Evolutionary conservation across 2,888 invertebrate species (phyloP), one percentile per base, ranked within the genome.

Genomic region (Ellobium chinense): DNA sequence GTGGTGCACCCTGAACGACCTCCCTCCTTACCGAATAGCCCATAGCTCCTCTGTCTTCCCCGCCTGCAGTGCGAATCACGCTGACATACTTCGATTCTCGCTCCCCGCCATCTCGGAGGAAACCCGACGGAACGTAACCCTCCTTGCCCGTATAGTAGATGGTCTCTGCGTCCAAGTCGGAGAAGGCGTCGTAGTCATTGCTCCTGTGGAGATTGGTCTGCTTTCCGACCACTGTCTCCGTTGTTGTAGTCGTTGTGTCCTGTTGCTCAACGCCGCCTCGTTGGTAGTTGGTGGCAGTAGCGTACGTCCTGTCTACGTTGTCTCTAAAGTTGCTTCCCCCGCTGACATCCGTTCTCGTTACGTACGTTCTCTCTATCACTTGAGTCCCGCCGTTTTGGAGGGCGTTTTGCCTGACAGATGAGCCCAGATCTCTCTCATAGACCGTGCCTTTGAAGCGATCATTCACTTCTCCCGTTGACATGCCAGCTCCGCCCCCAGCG

Each of bases 61-160:
- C 63, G 46, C 12, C 14, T 2, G 1, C 31, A 14, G 24, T 60
- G 37, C 46, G 31, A 9, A 24, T 14, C 2, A 31, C 7, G 1
- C 7, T 34, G 1, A 1, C 31, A n/a, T 56, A 31, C 27, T 3
- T 5, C 14, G 27, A 9, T 4, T 27, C 34, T 63, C 24, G 12
- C 66, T 34, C 36, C 1, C 14, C 36, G 9, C 66, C 18, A 36
- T 18, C 18, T 7, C 46, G 12, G 9, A 36, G n/a, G 27, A 77
- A 37, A 21, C 7, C 34, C 27, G 36, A 31, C 0, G 68, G 66
- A 5, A 1, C 27, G 37, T 54, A 46, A 1, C 65, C 63, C 27
- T 63, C 72, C 29, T 62, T 39, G 0, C 78, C 78, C 0, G 70
- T 78, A 37, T 78, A 78, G 62, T 54, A 78, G 36, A 78, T 65